Base-by-base conservation (phyloP, 1,140 invertebrate genomes). In the Pomacea maculata region DNA sequence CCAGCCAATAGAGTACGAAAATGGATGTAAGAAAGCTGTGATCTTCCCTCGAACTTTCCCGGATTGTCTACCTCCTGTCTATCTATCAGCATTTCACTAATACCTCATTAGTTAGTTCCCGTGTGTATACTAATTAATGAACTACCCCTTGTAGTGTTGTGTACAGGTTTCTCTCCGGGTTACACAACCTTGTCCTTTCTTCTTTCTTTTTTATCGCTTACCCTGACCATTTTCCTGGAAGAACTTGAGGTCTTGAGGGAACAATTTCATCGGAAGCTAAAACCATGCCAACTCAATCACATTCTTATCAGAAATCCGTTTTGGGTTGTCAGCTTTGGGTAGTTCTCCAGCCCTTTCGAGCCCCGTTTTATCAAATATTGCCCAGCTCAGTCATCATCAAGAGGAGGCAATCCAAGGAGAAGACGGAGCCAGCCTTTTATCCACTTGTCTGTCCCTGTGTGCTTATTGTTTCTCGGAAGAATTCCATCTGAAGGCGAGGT, bases 261-360 rank as follows among this genome's bases (percentile, higher is more conserved):
- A 70, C 67, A 70, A 70, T 70, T 70, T 70, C 67, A 70, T 70
- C 29, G n/a, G 67, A 11, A 21, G 29, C 67, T 70, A n/a, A 34
- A 25, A 17, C 67, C n/a, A 34, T 11, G 29, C 67, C n/a, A 70
- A 34, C 29, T 70, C n/a, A n/a, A 70, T 70, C 29, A 70, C 67
- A 70, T n/a, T n/a, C 67, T 70, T 70, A 70, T 70, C 67, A 70
- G n/a, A 70, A 70, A 70, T 70, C 67, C 67, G 67, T 70, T 70
- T 70, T n/a, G 11, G 67, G 10, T 34, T 70, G 67, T 70, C 67
- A 70, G 67, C 14, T 34, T 70, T 70, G 11, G 57, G 11, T 70
- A 17, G 12, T 12, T 34, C 67, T 25, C 21, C 12, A 70, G 12
- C 67, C 67, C 67, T n/a, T 12, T 34, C n/a, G n/a, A n/a, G 21